Evolutionary conservation across 92 coral and sea anemone genomes (phyloP), one percentile per base, ranked within the genome.

Genomic region (Plumapathes pennacea): DNA sequence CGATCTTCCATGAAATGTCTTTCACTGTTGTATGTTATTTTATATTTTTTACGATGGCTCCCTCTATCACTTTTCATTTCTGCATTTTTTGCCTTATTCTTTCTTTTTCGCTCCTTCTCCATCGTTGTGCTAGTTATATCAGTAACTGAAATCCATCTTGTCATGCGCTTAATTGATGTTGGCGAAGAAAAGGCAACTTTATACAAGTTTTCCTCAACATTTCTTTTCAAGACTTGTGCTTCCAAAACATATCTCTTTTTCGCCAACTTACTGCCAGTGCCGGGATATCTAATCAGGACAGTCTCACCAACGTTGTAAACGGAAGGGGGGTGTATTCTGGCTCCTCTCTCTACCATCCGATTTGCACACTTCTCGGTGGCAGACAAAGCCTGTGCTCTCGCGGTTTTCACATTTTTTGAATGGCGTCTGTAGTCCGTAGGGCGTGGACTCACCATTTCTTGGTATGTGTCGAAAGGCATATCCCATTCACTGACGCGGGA

Each of bases 251-350:
- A 59, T 19, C 57, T 46, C 26, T 41, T 43, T 33, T 38, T 38
- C 37, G 46, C 65, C 20, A 39, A 32, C 14, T 39, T 55, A 8
- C 37, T 55, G n/a, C n/a, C n/a, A 14, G 64, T 44, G 1, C 56
- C 32, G 5, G 57, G 66, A 14, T 41, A 55, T 25, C 57, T 55
- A 68, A 68, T 24, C 18, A 68, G 32, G 4, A 42, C 64, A 28
- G 64, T 54, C 39, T 72, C 71, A 7, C 78, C 71, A n/a, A 62
- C 58, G 4, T 44, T 46, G 53, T 73, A 73, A 15, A 31, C 25
- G 4, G 50, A 73, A 3, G 74, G 81, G 4, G 58, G 73, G 23
- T 51, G 26, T 32, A 36, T 49, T 37, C 63, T 58, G 29, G 38
- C 46, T 38, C 39, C 63, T 18, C 50, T 41, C 30, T 24, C 22